Conservation (phyloP, 1,140 invertebrate species). For the Vollenhovia emeryi region DNA sequence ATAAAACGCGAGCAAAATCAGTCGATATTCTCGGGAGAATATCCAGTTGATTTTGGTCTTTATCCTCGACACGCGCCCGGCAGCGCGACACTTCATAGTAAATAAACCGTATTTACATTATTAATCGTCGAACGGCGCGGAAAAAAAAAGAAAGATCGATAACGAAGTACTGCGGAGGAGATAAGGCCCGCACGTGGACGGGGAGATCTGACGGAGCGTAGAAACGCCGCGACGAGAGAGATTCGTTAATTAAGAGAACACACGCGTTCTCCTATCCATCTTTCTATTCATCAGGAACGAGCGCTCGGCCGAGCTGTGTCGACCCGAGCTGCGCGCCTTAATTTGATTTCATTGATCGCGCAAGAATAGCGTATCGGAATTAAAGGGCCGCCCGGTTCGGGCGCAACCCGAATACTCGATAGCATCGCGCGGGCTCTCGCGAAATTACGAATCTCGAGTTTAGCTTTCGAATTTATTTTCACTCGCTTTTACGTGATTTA, state of each 20-base stretch:
- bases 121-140: background rate
- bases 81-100: background rate
- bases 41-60: background rate
- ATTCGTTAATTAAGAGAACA: background rate
- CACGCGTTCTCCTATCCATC: background rate
- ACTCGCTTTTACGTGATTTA: background rate
- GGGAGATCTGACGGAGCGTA: background rate
- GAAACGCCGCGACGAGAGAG: background rate
- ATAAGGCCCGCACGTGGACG: background rate
- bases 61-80: background rate
- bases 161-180: background rate
- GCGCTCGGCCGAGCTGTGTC: background rate
- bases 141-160: background rate
- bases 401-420: background rate
- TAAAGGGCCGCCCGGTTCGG: background rate
- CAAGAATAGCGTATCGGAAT: slow-evolving; percentile 9
- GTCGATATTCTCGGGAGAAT: no score
- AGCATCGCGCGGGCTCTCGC: background rate
- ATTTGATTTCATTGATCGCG: slow-evolving; percentile 46
- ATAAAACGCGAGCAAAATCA: background rate
- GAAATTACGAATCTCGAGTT: background rate
- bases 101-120: background rate
- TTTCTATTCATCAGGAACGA: slow-evolving; percentile 8
- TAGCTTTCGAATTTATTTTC: background rate
- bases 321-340: no score